Evolutionary conservation across 2,888 invertebrate genomes (phyloP), one percentile per base, ranked within the genome.

Genomic region (Pterobdella sp.): DNA sequence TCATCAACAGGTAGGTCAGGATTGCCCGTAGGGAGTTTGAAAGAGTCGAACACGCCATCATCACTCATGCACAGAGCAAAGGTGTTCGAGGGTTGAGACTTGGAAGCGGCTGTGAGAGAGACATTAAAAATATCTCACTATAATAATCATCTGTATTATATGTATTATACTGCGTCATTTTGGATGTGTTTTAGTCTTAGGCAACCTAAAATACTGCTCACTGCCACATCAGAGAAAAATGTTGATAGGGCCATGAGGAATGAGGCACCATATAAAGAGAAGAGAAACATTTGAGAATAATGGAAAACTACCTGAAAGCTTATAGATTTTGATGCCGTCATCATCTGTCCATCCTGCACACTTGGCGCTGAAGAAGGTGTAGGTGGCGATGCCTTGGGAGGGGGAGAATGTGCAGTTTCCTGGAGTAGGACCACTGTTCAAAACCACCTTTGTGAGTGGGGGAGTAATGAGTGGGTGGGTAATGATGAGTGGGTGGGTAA

Each of bases 301-400:
- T n/a, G n/a, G n/a, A n/a, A n/a, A 63, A 79, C 76, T 75, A 82
- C 82, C 77, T 64, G 73, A 79, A 32, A 80, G 78, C 69, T 77
- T 75, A 52, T 75, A 75, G 32, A 60, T n/a, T n/a, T 65, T 75
- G 29, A 81, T 78, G n/a, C 78, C 78, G 56, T 80, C 78, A 0
- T 75, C 74, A 66, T 80, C 80, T 14, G 71, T 67, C 78, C 79
- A 81, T 26, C 75, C 76, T 1, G 4, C 36, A 67, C 80, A 79
- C 29, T 22, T 49, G 36, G 80, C 69, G 26, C 65, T 74, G 73
- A 77, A 79, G 1, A 64, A 60, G 1, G 67, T 76, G 26, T 52
- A 31, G 10, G 74, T 67, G 4, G 72, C 63, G 26, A 52, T 37
- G 2, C 78, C 76, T 4, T 66, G 72, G 22, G 35, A 65, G 0